Conservation (phyloP, 2,888 invertebrate species). For the Perdita meconis region DNA sequence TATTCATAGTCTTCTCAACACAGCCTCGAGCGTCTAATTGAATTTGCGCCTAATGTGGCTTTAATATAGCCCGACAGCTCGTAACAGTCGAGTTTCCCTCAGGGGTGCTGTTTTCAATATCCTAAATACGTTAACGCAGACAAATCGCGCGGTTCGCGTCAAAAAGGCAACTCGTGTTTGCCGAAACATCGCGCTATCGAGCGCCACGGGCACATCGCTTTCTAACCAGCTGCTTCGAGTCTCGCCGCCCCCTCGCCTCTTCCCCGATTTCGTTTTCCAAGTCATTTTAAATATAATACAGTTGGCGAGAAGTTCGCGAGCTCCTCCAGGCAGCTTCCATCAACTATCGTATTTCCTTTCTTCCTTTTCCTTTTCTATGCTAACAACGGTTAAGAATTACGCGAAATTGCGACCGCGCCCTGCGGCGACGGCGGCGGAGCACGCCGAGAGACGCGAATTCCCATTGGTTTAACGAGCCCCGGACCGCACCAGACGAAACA, state of each 20-base stretch:
- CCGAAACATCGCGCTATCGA: too few relatives aligned
- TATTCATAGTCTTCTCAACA: too few relatives aligned
- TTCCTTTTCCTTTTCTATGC: conserved; percentile 7
- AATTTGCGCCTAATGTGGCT: too few relatives aligned
- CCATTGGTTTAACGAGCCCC: conserved; percentile 50
- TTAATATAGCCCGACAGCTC: too few relatives aligned
- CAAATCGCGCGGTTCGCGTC: too few relatives aligned
- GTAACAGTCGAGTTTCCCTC: too few relatives aligned
- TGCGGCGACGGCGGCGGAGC: conserved; percentile 36
- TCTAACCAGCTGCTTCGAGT: background rate
- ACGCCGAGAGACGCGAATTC: conserved; percentile 41
- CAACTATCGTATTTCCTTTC: conserved; percentile 34
- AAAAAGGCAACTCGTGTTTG: too few relatives aligned
- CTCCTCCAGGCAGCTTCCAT: conserved; percentile 30
- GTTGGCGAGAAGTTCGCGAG: conserved; percentile 21
- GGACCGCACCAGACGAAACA: conserved; percentile 19
- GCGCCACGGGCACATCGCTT: background rate
- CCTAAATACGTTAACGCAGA: too few relatives aligned
- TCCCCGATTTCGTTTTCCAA: conserved; percentile 11
- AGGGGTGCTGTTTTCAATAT: too few relatives aligned
- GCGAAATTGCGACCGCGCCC: conserved; percentile 41
- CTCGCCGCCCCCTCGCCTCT: background rate
- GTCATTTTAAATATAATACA: conserved; percentile 45
- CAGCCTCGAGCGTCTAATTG: background rate
- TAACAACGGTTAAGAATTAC: conserved; percentile 51